Conservation (phyloP, 2,797 vertebrate species). For the Novumbra hubbsi region DNA sequence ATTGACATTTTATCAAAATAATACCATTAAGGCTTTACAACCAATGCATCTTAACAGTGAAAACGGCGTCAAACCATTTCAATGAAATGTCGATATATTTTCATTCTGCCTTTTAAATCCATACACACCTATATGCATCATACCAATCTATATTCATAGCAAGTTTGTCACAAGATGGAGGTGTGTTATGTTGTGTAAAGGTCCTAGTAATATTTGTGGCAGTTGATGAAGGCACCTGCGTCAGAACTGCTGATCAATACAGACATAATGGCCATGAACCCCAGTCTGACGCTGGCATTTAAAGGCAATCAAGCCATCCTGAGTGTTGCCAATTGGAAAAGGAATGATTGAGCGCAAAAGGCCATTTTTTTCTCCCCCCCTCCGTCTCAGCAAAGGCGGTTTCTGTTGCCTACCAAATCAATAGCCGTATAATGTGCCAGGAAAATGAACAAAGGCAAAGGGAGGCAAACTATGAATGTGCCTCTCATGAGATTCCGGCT, state of each 20-base stretch:
- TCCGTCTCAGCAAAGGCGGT: not conserved
- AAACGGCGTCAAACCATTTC: not conserved
- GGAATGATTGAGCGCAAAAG: slow-evolving; percentile 15
- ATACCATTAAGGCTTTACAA: not conserved
- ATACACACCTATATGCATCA: not conserved
- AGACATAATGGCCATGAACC: slow-evolving; percentile 37
- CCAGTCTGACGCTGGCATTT: slow-evolving; percentile 45
- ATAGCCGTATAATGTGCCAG: slow-evolving; percentile 22
- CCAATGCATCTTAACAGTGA: not conserved
- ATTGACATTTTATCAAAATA: not conserved
- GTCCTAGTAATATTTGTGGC: not conserved
- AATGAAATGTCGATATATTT: too few relatives aligned
- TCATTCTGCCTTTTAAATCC: not conserved
- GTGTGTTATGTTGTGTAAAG: not conserved
- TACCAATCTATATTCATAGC: not conserved
- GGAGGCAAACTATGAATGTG: slow-evolving; percentile 16
- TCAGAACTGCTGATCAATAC: slow-evolving; percentile 41
- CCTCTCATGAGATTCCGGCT: not conserved
- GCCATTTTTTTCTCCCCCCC: not conserved
- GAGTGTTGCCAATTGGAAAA: slow-evolving; percentile 24
- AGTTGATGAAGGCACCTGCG: not conserved
- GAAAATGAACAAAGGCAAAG: slow-evolving; percentile 26
- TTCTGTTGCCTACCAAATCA: slow-evolving; percentile 24
- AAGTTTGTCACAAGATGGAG: not conserved
- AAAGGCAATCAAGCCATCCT: slow-evolving; percentile 43